Evolutionary conservation across 2,113 vertebrate genomes (phyloP).

Genomic region (Maccullochella peelii): DNA sequence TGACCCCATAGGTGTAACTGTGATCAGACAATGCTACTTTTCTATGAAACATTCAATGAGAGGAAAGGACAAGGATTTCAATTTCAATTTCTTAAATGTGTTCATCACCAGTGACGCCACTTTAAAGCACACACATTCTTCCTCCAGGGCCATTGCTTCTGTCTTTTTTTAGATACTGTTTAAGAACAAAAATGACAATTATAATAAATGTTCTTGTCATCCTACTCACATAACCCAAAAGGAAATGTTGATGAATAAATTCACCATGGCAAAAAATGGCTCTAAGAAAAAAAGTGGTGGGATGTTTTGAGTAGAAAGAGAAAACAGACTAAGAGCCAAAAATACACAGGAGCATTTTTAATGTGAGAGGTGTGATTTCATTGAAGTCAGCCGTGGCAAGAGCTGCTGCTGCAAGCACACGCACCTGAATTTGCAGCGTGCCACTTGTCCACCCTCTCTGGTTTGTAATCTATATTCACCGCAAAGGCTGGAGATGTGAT

Average conservation of each 20-base stretch:
- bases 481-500: conserved; percentile 20
- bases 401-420: not conserved
- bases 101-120: not conserved
- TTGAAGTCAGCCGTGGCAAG: conserved; percentile 10
- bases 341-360: not conserved
- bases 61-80: not conserved
- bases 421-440: conserved; percentile 13
- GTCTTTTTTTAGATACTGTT: conserved; percentile 26
- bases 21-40: not conserved
- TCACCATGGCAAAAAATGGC: not conserved
- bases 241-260: conserved; percentile 17
- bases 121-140: not conserved
- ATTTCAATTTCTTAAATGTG: not conserved
- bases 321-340: conserved; percentile 17
- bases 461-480: conserved; percentile 35
- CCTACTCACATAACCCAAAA: conserved; percentile 7
- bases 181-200: conserved; percentile 30
- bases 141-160: not conserved
- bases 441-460: conserved; percentile 13
- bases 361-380: conserved; percentile 22
- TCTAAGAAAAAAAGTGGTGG: conserved; percentile 3
- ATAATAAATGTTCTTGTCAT: conserved; percentile 23
- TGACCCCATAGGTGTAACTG: not conserved
- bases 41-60: not conserved
- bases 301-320: conserved; percentile 12